These are phyloP conservation scores for Zoanthus sociatus DNA, from an alignment of 92 coral and sea anemone species.

Conservation along the genomic window DNA sequence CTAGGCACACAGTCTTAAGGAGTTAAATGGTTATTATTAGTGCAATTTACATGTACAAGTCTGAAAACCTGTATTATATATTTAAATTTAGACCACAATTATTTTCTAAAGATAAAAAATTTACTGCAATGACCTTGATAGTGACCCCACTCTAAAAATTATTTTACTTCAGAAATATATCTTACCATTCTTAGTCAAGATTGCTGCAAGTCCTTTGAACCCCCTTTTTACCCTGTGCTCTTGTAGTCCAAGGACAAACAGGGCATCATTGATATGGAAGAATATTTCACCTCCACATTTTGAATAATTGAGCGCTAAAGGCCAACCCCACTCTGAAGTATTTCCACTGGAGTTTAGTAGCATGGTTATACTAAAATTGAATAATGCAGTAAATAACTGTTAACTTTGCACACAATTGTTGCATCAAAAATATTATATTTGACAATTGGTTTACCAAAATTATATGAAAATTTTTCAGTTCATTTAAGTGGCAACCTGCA, in stretches of 20 bases:
- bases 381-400: conserved; percentile 13
- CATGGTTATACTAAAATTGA: not conserved
- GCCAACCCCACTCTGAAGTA: conserved; percentile 25
- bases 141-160: not conserved
- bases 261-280: conserved; percentile 2
- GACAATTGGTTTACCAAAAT: not conserved
- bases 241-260: conserved; percentile 9
- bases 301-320: not conserved
- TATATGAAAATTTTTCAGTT: not conserved
- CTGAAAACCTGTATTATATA: not conserved
- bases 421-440: conserved; percentile 10
- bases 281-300: conserved; percentile 6
- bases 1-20: not conserved
- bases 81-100: conserved; percentile 5
- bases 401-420: conserved; percentile 8
- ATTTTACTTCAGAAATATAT: not conserved
- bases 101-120: not conserved
- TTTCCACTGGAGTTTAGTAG: not conserved
- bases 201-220: conserved; percentile 7
- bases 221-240: conserved; percentile 11
- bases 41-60: conserved; percentile 1
- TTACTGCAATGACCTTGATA: not conserved
- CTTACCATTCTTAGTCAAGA: conserved; percentile 21
- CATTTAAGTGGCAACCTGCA: not conserved
- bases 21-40: not conserved